A percentile compares a stretch with the other conserved stretches of the same genome.
Conservation (phyloP, 2,888 invertebrate species). For the Ischnura elegans region DNA sequence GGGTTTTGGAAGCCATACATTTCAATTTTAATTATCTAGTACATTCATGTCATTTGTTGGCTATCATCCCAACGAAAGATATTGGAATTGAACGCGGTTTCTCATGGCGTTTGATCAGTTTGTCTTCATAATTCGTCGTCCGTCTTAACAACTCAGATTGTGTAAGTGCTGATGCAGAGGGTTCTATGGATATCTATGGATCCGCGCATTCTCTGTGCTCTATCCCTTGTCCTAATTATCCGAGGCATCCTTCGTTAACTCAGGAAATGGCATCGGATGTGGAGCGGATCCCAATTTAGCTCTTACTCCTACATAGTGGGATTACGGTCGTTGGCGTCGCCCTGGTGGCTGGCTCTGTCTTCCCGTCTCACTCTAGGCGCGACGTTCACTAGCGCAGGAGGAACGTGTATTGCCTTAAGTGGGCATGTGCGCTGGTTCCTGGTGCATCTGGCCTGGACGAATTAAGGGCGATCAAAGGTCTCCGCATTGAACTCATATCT, state of each 20-base stretch:
- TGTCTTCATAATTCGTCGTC: background rate
- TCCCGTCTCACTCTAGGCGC: background rate
- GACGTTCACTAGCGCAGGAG: background rate
- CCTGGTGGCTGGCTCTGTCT: background rate
- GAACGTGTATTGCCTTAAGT: background rate
- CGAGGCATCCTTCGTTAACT: background rate
- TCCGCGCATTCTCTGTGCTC: background rate
- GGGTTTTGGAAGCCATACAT: too few species aligned
- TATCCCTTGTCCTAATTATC: slow-evolving; percentile 9
- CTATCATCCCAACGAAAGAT: too few species aligned
- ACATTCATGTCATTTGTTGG: too few species aligned
- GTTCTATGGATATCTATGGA: background rate
- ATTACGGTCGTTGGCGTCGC: slow-evolving; percentile 2
- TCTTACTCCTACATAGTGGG: background rate
- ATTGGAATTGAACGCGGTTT: too few species aligned
- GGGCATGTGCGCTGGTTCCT: background rate
- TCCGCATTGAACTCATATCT: background rate
- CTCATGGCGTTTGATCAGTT: too few species aligned
- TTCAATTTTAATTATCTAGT: too few species aligned
- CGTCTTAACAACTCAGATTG: background rate
- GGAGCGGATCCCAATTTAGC: slow-evolving; percentile 2
- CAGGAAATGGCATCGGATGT: slow-evolving; percentile 17
- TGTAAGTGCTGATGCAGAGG: background rate
- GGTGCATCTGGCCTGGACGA: background rate
- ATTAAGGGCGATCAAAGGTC: background rate